Evolutionary conservation across 2,888 invertebrate genomes (phyloP).

Genomic region (Syritta pipiens): DNA sequence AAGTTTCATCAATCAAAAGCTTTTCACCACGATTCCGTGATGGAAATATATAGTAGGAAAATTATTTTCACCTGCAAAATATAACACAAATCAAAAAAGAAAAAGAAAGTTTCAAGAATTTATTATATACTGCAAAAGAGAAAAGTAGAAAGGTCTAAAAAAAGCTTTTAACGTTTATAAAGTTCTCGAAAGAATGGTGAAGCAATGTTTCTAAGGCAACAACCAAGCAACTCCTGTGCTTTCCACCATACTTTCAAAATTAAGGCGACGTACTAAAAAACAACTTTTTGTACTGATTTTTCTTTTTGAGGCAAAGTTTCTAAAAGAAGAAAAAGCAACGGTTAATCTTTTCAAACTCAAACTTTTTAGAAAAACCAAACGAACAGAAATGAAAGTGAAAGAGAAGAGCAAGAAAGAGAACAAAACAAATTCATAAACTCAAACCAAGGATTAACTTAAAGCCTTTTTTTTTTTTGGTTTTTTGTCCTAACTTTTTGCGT

Average conservation of each 20-base stretch:
- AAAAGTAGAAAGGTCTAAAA: neutral
- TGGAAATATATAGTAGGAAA: neutral
- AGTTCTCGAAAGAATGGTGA: conserved; percentile 12
- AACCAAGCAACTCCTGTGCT: conserved; percentile 39
- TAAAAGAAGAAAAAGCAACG: no score
- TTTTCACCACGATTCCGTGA: conserved; percentile 9
- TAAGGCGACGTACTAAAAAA: neutral
- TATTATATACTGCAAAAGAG: neutral
- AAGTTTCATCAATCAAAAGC: conserved; percentile 16
- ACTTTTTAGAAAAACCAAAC: neutral
- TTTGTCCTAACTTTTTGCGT: conserved; percentile 79
- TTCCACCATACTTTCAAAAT: conserved; percentile 25
- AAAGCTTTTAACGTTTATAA: no score
- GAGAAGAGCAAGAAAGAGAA: conserved; percentile 3
- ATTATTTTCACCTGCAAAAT: conserved; percentile 6
- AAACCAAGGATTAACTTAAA: conserved; percentile 42
- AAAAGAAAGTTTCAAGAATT: neutral
- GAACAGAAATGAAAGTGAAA: neutral
- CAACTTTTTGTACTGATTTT: neutral
- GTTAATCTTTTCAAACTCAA: no score
- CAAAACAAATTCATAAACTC: conserved; percentile 31
- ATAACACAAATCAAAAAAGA: neutral
- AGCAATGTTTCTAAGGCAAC: conserved; percentile 24
- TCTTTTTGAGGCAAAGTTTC: neutral
- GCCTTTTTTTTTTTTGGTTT: no score